Evolutionary conservation across 2,113 vertebrate genomes (phyloP).

Genomic region (Ptyas mucosa): DNA sequence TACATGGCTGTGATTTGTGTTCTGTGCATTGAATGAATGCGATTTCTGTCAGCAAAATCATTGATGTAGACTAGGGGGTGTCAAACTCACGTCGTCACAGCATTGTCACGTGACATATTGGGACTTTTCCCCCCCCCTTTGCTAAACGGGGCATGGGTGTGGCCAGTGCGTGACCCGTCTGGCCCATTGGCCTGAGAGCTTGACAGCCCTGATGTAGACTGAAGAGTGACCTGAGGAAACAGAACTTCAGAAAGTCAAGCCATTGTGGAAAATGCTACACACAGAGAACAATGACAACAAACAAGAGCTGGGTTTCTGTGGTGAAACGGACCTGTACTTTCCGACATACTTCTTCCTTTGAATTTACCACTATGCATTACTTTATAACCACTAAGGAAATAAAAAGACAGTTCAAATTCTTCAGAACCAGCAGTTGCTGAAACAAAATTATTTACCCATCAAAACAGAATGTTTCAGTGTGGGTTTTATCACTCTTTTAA

Average conservation of each 20-base stretch:
- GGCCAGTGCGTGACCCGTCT: no score
- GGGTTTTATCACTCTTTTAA: not conserved
- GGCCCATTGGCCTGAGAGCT: no score
- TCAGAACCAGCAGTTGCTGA: no score
- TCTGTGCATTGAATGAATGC: constrained; percentile 42
- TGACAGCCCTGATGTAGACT: not conserved
- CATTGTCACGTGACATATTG: no score
- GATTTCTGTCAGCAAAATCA: constrained; percentile 36
- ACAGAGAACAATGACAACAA: not conserved
- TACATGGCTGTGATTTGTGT: constrained; percentile 17
- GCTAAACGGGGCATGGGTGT: no score
- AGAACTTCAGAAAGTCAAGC: constrained; percentile 24
- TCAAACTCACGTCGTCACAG: no score
- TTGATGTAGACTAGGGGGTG: not conserved
- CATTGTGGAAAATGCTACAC: not conserved
- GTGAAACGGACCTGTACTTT: not conserved
- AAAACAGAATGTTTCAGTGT: not conserved
- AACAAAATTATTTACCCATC: not conserved
- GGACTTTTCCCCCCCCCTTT: no score
- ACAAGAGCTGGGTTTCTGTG: fast-evolving
- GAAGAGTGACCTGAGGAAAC: constrained; percentile 24
- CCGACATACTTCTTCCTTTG: not conserved
- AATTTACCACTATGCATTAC: not conserved
- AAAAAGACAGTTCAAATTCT: not conserved
- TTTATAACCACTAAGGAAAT: not conserved